Percentiles rank a stretch among this genome's conserved stretches.
These are phyloP conservation scores for Podotricha telesiphe DNA, from an alignment of 2,888 invertebrate genomes.

Conservation along the genomic window DNA sequence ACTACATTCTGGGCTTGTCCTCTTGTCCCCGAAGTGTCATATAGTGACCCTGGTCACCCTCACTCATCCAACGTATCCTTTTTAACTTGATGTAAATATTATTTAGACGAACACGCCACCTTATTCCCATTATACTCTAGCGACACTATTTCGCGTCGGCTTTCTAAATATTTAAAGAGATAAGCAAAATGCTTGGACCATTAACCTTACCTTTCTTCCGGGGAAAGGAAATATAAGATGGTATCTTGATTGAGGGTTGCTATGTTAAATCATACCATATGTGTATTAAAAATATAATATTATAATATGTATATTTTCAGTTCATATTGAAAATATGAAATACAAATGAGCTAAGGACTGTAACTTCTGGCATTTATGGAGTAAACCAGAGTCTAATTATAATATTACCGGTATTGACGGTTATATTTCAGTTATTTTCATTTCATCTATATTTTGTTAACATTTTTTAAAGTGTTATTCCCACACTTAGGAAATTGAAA, in stretches of 20 bases:
- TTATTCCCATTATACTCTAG: constrained; percentile 8
- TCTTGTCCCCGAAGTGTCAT: background rate
- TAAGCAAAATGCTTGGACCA: constrained; percentile 26
- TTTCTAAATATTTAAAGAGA: constrained; percentile 25
- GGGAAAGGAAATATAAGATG: constrained; percentile 17
- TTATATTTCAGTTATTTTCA: no score
- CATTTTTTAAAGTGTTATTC: no score
- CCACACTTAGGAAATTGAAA: no score
- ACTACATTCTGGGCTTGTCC: no score
- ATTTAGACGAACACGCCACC: constrained; percentile 12
- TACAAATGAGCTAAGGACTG: no score
- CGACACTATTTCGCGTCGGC: constrained; percentile 17
- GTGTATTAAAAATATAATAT: no score
- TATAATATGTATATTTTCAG: no score
- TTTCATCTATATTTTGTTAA: no score
- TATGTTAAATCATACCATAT: constrained; percentile 11
- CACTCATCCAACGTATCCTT: background rate
- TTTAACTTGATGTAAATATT: constrained; percentile 15
- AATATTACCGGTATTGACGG: no score
- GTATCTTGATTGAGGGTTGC: constrained; percentile 5
- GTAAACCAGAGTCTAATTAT: no score
- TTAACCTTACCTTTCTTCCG: constrained; percentile 22
- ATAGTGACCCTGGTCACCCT: constrained; percentile 6
- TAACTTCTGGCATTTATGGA: no score
- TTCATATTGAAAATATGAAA: no score